These are phyloP conservation scores for Hippocampus zosterae DNA, from an alignment of 2,113 vertebrate genomes.

Conservation along the genomic window DNA sequence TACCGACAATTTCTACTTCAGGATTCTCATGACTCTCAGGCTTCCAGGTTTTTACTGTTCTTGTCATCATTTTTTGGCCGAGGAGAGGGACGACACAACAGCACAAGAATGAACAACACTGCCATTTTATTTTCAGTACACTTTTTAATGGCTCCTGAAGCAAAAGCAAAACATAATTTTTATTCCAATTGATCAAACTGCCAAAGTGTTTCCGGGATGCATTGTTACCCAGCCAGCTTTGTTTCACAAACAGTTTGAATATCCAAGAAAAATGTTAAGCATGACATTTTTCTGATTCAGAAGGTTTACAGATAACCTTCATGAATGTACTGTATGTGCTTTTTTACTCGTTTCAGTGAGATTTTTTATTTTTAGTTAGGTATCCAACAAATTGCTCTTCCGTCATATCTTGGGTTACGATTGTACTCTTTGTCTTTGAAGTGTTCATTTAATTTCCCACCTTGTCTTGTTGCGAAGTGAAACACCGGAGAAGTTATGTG, in stretches of 20 bases:
- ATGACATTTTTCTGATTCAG: background rate
- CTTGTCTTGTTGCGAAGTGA: slow-evolving; percentile 17
- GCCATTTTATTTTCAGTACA: slow-evolving; percentile 41
- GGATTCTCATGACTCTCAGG: slow-evolving; percentile 5
- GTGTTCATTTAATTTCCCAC: slow-evolving; percentile 53
- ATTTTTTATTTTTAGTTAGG: background rate
- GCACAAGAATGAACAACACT: slow-evolving; percentile 57
- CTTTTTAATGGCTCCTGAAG: slow-evolving; percentile 16
- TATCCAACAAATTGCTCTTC: slow-evolving; percentile 9
- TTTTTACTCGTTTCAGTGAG: background rate
- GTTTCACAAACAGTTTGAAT: background rate
- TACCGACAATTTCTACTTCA: background rate
- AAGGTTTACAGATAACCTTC: background rate
- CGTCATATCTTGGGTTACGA: slow-evolving; percentile 57
- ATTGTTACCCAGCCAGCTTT: slow-evolving; percentile 27
- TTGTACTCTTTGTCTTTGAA: slow-evolving; percentile 61
- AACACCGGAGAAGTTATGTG: slow-evolving; percentile 39
- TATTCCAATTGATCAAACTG: slow-evolving; percentile 57
- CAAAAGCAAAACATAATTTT: slow-evolving; percentile 46
- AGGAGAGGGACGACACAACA: slow-evolving; percentile 12
- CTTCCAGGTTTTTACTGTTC: background rate
- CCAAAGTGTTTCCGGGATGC: slow-evolving; percentile 59
- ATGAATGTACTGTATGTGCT: background rate
- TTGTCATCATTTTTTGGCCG: slow-evolving; percentile 14
- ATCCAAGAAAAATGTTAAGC: background rate